phyloP scores from a whole-genome alignment of 2,888 invertebrate genomes.

The Priocnemis perturbator region DNA sequence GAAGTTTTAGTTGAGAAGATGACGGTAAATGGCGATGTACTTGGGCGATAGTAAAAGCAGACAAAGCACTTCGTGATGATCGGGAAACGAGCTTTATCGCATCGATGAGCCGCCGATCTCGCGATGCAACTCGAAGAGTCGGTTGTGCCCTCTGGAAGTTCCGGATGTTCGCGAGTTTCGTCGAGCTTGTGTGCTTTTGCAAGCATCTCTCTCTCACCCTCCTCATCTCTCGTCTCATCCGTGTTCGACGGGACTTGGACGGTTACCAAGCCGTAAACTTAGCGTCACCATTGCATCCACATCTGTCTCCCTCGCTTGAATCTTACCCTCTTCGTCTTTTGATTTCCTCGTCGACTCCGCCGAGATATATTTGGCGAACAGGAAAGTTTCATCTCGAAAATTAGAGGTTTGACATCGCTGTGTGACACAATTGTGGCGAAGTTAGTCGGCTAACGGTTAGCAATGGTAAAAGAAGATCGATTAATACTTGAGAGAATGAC shows the following conservation, averaged over 20 bases:
- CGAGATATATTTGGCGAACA: conserved; percentile 21
- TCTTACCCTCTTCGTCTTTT: too few species aligned
- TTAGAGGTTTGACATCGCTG: conserved; percentile 12
- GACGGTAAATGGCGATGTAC: too few species aligned
- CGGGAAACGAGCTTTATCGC: too few species aligned
- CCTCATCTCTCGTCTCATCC: conserved; percentile 17
- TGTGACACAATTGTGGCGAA: not conserved
- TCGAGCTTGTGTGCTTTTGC: not conserved
- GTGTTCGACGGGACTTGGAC: conserved; percentile 20
- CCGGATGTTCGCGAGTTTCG: conserved; percentile 18
- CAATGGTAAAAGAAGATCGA: too few species aligned
- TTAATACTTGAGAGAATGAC: too few species aligned
- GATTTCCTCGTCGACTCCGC: conserved; percentile 3
- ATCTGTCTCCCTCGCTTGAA: conserved; percentile 22
- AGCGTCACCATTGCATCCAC: conserved; percentile 23
- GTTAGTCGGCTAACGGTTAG: too few species aligned
- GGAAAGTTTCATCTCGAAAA: conserved; percentile 19
- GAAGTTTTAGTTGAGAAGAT: too few species aligned
- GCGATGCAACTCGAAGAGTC: too few species aligned
- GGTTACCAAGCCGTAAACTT: conserved; percentile 41
- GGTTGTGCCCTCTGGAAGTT: too few species aligned
- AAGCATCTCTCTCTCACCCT: not conserved
- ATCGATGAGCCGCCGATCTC: too few species aligned
- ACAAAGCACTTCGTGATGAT: too few species aligned
- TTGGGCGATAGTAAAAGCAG: too few species aligned